A percentile compares a stretch with the other conserved stretches of the same genome.
These are phyloP conservation scores for Sphinx pinastri DNA, from an alignment of 2,888 invertebrate genomes.

Conservation along the genomic window DNA sequence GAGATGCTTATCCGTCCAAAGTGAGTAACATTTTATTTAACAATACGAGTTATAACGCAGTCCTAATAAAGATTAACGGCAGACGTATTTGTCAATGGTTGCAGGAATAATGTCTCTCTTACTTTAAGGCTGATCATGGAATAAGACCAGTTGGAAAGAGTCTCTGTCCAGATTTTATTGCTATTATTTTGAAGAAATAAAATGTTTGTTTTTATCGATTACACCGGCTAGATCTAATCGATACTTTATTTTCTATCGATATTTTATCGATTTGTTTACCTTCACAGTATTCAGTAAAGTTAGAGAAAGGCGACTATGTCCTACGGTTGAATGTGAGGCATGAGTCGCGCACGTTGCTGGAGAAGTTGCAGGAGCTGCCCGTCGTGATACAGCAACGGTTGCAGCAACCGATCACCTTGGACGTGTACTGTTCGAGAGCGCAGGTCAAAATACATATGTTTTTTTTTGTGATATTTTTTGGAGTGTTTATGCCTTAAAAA, in stretches of 20 bases:
- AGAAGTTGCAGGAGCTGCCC: constrained; percentile 92
- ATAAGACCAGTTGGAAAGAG: no score
- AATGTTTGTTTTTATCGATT: no score
- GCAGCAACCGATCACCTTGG: constrained; percentile 87
- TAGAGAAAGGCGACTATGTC: constrained; percentile 98
- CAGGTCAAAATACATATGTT: neutral
- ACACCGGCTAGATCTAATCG: no score
- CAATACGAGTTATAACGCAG: no score
- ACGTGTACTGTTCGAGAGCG: constrained; percentile 85
- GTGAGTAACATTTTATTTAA: constrained; percentile 64
- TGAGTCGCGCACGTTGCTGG: constrained; percentile 92
- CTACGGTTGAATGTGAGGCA: constrained; percentile 95
- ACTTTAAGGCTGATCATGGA: no score
- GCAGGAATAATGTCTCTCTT: no score
- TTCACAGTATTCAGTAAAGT: constrained; percentile 90
- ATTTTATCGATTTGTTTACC: constrained; percentile 32
- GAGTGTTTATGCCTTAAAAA: no score
- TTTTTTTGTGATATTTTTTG: neutral
- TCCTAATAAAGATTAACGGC: no score
- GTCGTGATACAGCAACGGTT: constrained; percentile 91
- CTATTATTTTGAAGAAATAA: no score
- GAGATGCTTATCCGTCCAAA: constrained; percentile 95
- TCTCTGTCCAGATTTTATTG: no score
- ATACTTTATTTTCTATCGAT: no score
- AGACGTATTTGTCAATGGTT: no score